phyloP scores from a whole-genome alignment of 2,113 vertebrate species.

The Suncus etruscus region DNA sequence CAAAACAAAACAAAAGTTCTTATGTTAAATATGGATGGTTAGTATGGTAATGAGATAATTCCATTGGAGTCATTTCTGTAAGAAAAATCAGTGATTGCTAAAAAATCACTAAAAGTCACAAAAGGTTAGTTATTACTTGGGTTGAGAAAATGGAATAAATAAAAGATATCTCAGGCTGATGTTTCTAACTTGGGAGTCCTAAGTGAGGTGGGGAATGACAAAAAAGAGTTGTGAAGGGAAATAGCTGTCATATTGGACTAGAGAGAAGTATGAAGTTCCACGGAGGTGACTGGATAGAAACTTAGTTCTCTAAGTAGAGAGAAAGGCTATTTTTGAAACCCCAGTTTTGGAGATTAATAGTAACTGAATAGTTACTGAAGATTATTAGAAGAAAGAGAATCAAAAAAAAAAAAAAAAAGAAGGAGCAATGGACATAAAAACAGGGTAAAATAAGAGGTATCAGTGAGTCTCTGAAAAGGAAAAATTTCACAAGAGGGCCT shows the following conservation, averaged over 20 bases:
- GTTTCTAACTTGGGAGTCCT: neutral
- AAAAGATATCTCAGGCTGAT: neutral
- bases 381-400: neutral
- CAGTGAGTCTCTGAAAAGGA: neutral
- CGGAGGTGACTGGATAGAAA: neutral
- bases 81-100: neutral
- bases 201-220: neutral
- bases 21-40: neutral
- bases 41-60: neutral
- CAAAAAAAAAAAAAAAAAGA: neutral
- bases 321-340: neutral
- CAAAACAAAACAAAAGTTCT: no score
- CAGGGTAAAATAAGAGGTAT: neutral
- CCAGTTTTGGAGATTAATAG: fast-evolving
- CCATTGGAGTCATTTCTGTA: neutral
- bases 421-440: neutral
- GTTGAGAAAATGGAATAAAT: conserved; percentile 7
- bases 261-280: no score
- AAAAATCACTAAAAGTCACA: no score
- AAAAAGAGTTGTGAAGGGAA: neutral
- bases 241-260: fast-evolving
- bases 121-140: neutral
- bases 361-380: neutral
- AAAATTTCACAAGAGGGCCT: no score
- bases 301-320: neutral